Percentiles rank a stretch among this genome's conserved stretches.
phyloP scores from a whole-genome alignment of 2,797 vertebrate genomes.

The Hipposideros larvatus region DNA sequence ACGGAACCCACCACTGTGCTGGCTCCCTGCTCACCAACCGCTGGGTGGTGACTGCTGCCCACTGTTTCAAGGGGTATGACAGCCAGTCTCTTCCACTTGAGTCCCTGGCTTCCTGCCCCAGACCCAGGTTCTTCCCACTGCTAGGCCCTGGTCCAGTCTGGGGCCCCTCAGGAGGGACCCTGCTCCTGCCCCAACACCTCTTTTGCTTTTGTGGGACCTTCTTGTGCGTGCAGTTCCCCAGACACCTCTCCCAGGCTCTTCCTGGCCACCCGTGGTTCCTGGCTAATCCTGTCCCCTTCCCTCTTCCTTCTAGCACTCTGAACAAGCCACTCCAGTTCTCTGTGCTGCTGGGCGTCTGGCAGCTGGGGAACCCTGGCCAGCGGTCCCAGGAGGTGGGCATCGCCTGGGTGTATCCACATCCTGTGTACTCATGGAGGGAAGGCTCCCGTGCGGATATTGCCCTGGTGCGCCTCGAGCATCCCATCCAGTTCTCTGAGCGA shows the following conservation, averaged over 20 bases:
- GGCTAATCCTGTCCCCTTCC: background rate
- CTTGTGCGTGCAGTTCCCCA: fast-evolving
- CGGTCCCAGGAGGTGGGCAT: constrained; percentile 70
- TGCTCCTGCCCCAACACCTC: background rate
- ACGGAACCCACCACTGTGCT: constrained; percentile 79
- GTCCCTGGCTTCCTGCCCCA: background rate
- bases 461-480: constrained; percentile 74
- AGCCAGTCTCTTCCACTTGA: background rate
- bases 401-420: constrained; percentile 74
- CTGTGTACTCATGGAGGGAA: constrained; percentile 73
- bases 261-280: background rate
- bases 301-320: constrained; percentile 61
- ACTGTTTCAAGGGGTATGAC: constrained; percentile 82
- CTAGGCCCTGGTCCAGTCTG: background rate
- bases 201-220: background rate
- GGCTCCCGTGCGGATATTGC: constrained; percentile 83
- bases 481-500: constrained; percentile 78
- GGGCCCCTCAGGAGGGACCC: background rate
- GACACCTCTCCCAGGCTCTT: background rate
- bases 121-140: background rate
- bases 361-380: constrained; percentile 70
- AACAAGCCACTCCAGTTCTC: constrained; percentile 61
- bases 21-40: constrained; percentile 82
- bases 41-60: constrained; percentile 83
- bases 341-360: constrained; percentile 83